Conservation (phyloP, 2,888 invertebrate species). For the Linhomoeus sp. region DNA sequence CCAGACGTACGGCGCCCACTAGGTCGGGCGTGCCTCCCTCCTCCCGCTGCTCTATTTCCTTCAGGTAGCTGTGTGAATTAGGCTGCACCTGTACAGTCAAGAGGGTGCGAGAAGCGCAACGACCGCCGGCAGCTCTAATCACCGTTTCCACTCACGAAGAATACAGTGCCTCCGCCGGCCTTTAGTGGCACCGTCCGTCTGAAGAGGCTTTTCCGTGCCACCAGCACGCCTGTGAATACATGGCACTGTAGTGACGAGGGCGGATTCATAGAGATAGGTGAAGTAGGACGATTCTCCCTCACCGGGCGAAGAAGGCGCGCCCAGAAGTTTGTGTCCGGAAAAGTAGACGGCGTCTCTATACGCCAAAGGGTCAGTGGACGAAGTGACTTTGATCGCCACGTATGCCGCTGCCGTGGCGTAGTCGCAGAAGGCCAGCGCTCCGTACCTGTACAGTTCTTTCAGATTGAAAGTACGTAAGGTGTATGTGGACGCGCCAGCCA, state of each 20-base stretch:
- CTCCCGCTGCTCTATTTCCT: conserved; percentile 28
- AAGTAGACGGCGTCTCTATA: conserved; percentile 67
- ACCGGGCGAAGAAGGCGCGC: conserved; percentile 66
- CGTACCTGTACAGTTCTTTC: conserved; percentile 30
- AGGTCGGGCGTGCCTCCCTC: conserved; percentile 15
- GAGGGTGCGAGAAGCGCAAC: neutral
- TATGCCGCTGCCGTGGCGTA: conserved; percentile 63
- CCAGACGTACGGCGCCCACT: conserved; percentile 49
- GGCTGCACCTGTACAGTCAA: conserved; percentile 7
- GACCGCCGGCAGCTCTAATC: neutral
- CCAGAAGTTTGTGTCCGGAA: conserved; percentile 70
- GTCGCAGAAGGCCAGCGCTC: conserved; percentile 70
- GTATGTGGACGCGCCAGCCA: neutral
- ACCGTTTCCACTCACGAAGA: conserved; percentile 32
- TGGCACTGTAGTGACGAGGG: neutral
- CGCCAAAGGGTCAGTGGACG: conserved; percentile 32
- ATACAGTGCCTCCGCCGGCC: conserved; percentile 39
- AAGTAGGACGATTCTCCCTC: no score
- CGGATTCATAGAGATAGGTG: no score
- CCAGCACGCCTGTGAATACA: conserved; percentile 37
- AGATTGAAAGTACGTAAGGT: neutral
- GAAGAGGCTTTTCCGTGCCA: conserved; percentile 43
- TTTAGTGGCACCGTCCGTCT: conserved; percentile 35
- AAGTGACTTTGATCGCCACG: conserved; percentile 61
- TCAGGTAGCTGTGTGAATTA: conserved; percentile 35